Percentiles rank a stretch among this genome's conserved stretches.
phyloP scores from a whole-genome alignment of 1,140 invertebrate species.

The Magallana ariakensis region DNA sequence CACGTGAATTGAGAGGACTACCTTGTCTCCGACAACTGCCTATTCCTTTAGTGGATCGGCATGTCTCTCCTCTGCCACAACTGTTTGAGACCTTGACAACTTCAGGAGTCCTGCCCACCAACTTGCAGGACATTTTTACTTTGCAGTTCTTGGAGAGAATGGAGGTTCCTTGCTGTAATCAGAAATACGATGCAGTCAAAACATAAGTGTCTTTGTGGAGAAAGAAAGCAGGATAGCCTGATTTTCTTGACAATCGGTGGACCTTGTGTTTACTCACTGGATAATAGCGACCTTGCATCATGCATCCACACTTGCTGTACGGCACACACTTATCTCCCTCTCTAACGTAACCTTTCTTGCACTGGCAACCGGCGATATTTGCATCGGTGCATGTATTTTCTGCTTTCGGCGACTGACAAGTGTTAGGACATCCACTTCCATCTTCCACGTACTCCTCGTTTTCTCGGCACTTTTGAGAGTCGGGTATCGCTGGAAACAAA shows the following conservation, averaged over 20 bases:
- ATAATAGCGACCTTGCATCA: background rate
- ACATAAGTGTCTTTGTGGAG: no score
- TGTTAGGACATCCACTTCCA: slow-evolving; percentile 14
- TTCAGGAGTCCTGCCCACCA: no score
- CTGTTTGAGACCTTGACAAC: no score
- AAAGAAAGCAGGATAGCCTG: no score
- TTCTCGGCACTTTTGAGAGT: background rate
- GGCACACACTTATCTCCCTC: slow-evolving; percentile 41
- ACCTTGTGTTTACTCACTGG: background rate
- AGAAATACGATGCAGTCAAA: no score
- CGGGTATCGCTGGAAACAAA: slow-evolving; percentile 35
- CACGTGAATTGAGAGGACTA: no score
- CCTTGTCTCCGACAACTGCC: no score
- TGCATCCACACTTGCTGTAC: slow-evolving; percentile 30
- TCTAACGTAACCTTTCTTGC: slow-evolving; percentile 20
- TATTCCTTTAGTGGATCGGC: no score
- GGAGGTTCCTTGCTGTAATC: background rate
- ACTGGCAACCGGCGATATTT: slow-evolving; percentile 25
- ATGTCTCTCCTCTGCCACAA: no score
- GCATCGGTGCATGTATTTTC: background rate
- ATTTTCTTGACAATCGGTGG: no score
- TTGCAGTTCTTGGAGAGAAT: background rate
- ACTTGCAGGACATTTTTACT: background rate
- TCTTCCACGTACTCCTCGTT: slow-evolving; percentile 20
- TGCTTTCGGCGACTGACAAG: background rate